A percentile compares a stretch with the other conserved stretches of the same genome.
Conservation (phyloP, 2,113 vertebrate species). For the Zootoca vivipara region DNA sequence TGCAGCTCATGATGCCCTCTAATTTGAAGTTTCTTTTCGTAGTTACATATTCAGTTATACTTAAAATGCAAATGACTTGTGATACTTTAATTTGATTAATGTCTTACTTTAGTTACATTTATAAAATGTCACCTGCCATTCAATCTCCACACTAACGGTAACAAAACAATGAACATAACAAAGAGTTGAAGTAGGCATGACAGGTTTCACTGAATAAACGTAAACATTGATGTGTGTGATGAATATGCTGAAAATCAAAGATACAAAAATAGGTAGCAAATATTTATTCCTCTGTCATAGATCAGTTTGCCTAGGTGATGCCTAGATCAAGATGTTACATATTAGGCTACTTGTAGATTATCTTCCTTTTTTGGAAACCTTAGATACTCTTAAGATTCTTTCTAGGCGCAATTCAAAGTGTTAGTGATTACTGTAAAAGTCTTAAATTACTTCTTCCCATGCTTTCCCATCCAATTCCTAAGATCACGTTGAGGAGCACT, state of each 20-base stretch:
- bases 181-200: slow-evolving; percentile 67
- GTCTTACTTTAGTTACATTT: slow-evolving; percentile 75
- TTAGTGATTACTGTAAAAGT: too few relatives aligned
- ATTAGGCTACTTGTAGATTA: background rate
- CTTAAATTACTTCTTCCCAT: too few relatives aligned
- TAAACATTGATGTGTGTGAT: slow-evolving; percentile 44
- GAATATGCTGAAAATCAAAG: slow-evolving; percentile 59
- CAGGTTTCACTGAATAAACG: slow-evolving; percentile 64
- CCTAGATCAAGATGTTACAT: background rate
- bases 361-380: background rate
- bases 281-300: slow-evolving; percentile 7
- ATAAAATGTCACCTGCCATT: slow-evolving; percentile 80
- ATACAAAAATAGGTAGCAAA: slow-evolving; percentile 54
- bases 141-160: slow-evolving; percentile 65
- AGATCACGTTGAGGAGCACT: too few relatives aligned
- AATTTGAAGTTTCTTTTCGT: slow-evolving; percentile 68
- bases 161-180: slow-evolving; percentile 66
- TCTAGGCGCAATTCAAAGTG: background rate
- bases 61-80: slow-evolving; percentile 77
- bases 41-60: slow-evolving; percentile 67
- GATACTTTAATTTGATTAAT: slow-evolving; percentile 79
- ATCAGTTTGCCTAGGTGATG: background rate
- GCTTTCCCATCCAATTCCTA: too few relatives aligned
- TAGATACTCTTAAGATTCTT: background rate
- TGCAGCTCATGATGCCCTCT: slow-evolving; percentile 41